Evolutionary conservation across 2,113 vertebrate genomes (phyloP), one percentile per base, ranked within the genome.

Genomic region (Haemorhous mexicanus): DNA sequence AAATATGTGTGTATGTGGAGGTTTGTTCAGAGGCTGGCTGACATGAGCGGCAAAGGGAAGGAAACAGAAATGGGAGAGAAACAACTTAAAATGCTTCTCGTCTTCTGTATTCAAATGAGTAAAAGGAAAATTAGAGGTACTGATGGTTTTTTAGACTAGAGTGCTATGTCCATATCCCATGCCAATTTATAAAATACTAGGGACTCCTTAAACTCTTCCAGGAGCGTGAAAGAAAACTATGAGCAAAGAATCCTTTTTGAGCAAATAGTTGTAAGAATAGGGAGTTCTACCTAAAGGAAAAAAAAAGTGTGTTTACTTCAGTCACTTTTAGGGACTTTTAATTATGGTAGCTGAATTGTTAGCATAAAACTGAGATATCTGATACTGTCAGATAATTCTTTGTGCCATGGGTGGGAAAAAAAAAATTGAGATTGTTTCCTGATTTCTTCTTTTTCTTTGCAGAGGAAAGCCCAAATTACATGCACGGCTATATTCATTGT

Each of bases 381-480:
- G 33, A 7, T 70, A 11, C 22, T 43, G 28, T 59, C n/a, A 44
- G 37, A 17, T 78, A 47, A 72, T 62, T 43, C n/a, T 49, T 89
- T 24, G 22, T 94, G 46, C 68, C 15, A 16, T 32, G 19, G 18
- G 24, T 53, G 11, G 26, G 21, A 55, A 86, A 56, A 14, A 44
- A 74, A 16, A 44, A 70, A 47, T 20, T 19, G 16, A 32, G 4
- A 41, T 86, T 3, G 81, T 90, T 59, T 7, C 12, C 7, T 92
- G 39, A 70, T 10, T 46, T 30, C 41, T 62, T 84, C 33, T 43
- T 80, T 33, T 64, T 67, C 28, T 89, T 94, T 81, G 11, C 97
- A 99, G 99, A 98, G 99, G 85, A 99, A 99, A 97, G 98, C 99
- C 16, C 99, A 99, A 95, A 99, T 99, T 92, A 99, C 99, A 2